phyloP scores from a whole-genome alignment of 2,797 vertebrate genomes.

The Neostethus bicornis region DNA sequence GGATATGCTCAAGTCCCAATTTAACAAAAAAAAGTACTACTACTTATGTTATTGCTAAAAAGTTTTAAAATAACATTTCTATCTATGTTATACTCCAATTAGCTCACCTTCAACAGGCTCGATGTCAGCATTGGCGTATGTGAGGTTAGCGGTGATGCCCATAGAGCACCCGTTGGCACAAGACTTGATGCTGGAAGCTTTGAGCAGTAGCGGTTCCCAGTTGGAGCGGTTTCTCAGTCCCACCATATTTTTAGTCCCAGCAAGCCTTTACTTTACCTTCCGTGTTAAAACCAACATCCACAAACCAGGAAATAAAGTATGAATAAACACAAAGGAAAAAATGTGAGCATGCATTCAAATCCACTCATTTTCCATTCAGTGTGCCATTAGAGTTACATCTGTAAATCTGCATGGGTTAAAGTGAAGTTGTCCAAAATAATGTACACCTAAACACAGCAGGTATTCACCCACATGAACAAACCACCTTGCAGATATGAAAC shows the following conservation, averaged over 20 bases:
- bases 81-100: background rate
- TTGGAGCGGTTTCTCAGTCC: conserved; percentile 88
- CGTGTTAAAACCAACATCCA: conserved; percentile 27
- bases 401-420: conserved; percentile 16
- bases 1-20: no score
- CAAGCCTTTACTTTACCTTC: conserved; percentile 17
- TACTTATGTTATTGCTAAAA: no score
- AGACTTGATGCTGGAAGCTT: conserved; percentile 90
- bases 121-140: conserved; percentile 86
- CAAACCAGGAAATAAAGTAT: conserved; percentile 15
- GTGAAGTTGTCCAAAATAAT: conserved; percentile 3
- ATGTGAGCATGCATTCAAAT: conserved; percentile 60
- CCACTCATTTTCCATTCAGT: conserved; percentile 45
- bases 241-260: conserved; percentile 82
- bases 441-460: conserved; percentile 2
- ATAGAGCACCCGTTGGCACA: conserved; percentile 91
- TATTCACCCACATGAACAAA: conserved; percentile 23
- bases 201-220: conserved; percentile 91
- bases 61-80: background rate
- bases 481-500: conserved; percentile 40
- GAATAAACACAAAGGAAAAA: conserved; percentile 7
- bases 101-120: conserved; percentile 90
- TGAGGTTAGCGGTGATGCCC: conserved; percentile 87
- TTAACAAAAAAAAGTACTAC: no score
- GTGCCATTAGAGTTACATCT: conserved; percentile 24